phyloP scores from a whole-genome alignment of 2,888 invertebrate genomes.

The Chalcosyrphus nemorum region DNA sequence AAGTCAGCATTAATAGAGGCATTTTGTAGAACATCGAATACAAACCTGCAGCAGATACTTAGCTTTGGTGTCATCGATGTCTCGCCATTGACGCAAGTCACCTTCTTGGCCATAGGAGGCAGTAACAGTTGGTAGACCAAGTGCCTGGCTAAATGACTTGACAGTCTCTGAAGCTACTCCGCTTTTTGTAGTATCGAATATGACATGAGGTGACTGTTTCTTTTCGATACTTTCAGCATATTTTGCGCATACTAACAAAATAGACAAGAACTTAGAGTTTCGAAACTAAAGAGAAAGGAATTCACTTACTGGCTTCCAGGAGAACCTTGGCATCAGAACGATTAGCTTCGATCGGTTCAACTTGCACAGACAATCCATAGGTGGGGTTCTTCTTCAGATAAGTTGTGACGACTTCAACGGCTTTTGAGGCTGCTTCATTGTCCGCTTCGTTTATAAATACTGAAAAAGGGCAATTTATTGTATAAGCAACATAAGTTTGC shows the following conservation, averaged over 20 bases:
- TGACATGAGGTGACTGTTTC: constrained; percentile 88
- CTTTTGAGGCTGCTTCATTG: constrained; percentile 87
- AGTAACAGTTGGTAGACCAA: constrained; percentile 91
- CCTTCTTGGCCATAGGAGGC: constrained; percentile 93
- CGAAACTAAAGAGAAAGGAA: background rate
- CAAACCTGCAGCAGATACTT: constrained; percentile 88
- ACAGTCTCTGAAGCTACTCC: constrained; percentile 92
- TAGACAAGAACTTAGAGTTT: background rate
- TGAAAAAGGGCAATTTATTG: constrained; percentile 78
- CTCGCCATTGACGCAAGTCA: constrained; percentile 92
- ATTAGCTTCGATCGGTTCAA: constrained; percentile 86
- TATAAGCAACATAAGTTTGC: no score
- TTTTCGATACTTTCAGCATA: constrained; percentile 86
- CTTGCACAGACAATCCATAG: constrained; percentile 84
- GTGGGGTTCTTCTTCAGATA: constrained; percentile 88
- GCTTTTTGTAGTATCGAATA: constrained; percentile 91
- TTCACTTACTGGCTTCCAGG: constrained; percentile 86
- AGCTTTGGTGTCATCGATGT: constrained; percentile 86
- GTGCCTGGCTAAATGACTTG: constrained; percentile 90
- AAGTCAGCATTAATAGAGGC: no score
- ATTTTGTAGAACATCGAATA: background rate
- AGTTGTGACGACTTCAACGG: constrained; percentile 87
- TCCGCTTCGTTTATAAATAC: constrained; percentile 90
- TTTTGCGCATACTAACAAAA: constrained; percentile 86
- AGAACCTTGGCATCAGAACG: constrained; percentile 88